Percentiles rank a stretch among this genome's conserved stretches.
Evolutionary conservation across 2,113 vertebrate genomes (phyloP).

Genomic region (Lepus timidus): DNA sequence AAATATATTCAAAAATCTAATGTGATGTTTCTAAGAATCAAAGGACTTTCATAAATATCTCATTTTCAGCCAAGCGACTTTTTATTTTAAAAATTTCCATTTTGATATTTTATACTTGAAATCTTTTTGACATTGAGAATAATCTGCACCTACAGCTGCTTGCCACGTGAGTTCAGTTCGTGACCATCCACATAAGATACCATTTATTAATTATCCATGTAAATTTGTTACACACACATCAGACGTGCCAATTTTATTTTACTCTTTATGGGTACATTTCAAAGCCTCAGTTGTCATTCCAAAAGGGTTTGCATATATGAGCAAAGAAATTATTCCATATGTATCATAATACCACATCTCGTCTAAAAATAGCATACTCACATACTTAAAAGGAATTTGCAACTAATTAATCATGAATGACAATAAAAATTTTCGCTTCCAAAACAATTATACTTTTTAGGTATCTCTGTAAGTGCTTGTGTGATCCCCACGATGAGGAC

Average conservation of each 20-base stretch:
- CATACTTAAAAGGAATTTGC: slow-evolving; percentile 59
- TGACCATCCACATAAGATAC: slow-evolving; percentile 71
- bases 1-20: slow-evolving; percentile 37
- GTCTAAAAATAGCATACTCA: slow-evolving; percentile 72
- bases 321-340: slow-evolving; percentile 77
- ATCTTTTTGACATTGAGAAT: slow-evolving; percentile 38
- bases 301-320: slow-evolving; percentile 61
- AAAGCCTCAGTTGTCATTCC: slow-evolving; percentile 77
- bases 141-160: slow-evolving; percentile 63
- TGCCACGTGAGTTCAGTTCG: slow-evolving; percentile 50
- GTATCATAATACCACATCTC: slow-evolving; percentile 58
- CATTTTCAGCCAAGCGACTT: slow-evolving; percentile 23
- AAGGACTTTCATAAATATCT: neutral
- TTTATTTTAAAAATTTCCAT: slow-evolving; percentile 25
- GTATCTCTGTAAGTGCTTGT: slow-evolving; percentile 17
- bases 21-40: neutral
- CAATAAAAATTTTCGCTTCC: neutral
- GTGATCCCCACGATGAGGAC: slow-evolving; percentile 13
- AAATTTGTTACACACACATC: slow-evolving; percentile 79
- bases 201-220: slow-evolving; percentile 79
- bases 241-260: slow-evolving; percentile 74
- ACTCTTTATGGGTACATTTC: slow-evolving; percentile 72
- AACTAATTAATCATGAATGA: slow-evolving; percentile 65
- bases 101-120: slow-evolving; percentile 63
- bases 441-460: slow-evolving; percentile 33